Conservation (phyloP, 2,888 invertebrate genomes). For the Electrophaes corylata region DNA sequence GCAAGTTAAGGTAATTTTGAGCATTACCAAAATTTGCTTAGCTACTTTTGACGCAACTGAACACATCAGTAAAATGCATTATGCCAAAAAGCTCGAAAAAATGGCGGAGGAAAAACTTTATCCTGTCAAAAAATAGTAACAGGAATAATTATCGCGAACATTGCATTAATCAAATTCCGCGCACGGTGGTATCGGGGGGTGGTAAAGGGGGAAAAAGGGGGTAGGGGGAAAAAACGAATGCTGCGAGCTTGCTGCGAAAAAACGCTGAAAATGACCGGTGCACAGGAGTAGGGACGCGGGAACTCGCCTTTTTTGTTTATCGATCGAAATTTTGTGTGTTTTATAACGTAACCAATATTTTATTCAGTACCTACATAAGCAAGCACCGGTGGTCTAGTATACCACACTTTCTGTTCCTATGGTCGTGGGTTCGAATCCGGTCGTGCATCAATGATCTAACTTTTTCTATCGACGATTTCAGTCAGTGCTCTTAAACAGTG, state of each 20-base stretch:
- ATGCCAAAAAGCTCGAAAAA: constrained; percentile 37
- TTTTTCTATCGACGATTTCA: no score
- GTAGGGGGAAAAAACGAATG: constrained; percentile 72
- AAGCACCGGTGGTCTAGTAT: not conserved
- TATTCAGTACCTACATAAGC: constrained; percentile 16
- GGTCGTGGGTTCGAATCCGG: not conserved
- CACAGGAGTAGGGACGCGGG: constrained; percentile 41
- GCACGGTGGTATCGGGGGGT: constrained; percentile 75
- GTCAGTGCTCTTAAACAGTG: no score
- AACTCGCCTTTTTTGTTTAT: constrained; percentile 47
- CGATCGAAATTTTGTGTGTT: constrained; percentile 42
- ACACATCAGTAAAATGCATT: constrained; percentile 34
- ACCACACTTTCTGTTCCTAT: no score
- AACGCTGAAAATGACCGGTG: constrained; percentile 68
- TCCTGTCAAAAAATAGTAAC: constrained; percentile 82
- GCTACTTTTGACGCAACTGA: constrained; percentile 3
- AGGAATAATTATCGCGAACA: constrained; percentile 83
- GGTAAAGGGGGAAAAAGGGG: constrained; percentile 36
- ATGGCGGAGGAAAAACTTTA: constrained; percentile 67
- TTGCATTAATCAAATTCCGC: constrained; percentile 84
- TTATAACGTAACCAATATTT: constrained; percentile 37
- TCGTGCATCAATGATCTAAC: no score
- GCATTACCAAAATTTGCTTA: not conserved
- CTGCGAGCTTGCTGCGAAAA: constrained; percentile 79
- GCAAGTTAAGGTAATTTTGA: no score